These are phyloP conservation scores for Leptinotarsa texana DNA, from an alignment of 1,140 invertebrate genomes.

Conservation along the genomic window DNA sequence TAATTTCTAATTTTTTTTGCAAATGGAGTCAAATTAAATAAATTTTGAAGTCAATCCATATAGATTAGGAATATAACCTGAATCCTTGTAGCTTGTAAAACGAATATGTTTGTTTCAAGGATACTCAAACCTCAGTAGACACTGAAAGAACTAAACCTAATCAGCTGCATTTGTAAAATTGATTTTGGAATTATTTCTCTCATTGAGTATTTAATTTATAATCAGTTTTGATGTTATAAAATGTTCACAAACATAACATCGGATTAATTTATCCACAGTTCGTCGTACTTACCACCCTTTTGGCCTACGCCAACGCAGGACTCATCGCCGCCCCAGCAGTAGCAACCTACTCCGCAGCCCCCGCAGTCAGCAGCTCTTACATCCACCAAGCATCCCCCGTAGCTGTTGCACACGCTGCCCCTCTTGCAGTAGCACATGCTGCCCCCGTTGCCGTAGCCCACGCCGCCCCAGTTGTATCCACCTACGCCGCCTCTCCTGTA, in stretches of 20 bases:
- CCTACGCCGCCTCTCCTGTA: slow-evolving; percentile 58
- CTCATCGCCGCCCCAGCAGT: slow-evolving; percentile 43
- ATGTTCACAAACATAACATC: not conserved
- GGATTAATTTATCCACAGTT: not conserved
- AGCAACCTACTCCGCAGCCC: slow-evolving; percentile 45
- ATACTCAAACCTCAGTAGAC: too few species aligned
- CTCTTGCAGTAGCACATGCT: slow-evolving; percentile 22
- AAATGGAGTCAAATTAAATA: too few species aligned
- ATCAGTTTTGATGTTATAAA: too few species aligned
- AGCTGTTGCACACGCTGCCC: slow-evolving; percentile 25
- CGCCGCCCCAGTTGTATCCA: slow-evolving; percentile 51
- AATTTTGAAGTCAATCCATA: too few species aligned
- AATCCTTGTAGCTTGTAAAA: too few species aligned
- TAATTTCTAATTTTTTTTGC: too few species aligned
- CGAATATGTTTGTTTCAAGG: too few species aligned
- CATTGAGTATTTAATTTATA: too few species aligned
- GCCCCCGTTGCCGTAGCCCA: slow-evolving; percentile 26
- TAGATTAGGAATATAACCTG: too few species aligned
- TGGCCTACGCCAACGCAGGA: slow-evolving; percentile 60
- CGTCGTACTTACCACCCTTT: slow-evolving; percentile 42
- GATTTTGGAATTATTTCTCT: too few species aligned
- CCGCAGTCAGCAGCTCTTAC: slow-evolving; percentile 37
- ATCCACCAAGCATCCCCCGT: slow-evolving; percentile 36
- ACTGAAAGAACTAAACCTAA: too few species aligned
- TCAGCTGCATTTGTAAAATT: too few species aligned